Conservation (phyloP, 2,113 vertebrate genomes). For the Ahaetulla prasina region DNA sequence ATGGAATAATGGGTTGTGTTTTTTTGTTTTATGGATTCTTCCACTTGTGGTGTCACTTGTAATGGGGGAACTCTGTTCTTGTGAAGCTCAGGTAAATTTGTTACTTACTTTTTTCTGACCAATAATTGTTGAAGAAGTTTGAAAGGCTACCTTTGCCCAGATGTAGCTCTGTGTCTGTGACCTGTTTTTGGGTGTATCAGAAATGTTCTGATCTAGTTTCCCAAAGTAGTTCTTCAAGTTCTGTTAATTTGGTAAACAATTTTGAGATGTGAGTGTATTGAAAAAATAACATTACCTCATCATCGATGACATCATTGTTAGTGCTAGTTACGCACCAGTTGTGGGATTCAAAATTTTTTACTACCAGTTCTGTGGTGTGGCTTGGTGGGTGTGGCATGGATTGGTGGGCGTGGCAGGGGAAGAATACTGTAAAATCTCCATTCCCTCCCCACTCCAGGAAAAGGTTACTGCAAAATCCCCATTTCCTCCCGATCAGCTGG, state of each 20-base stretch:
- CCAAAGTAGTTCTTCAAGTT: neutral
- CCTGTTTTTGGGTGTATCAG: neutral
- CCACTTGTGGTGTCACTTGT: neutral
- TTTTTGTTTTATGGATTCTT: neutral
- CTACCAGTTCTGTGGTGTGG: too few relatives aligned
- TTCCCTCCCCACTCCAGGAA: too few relatives aligned
- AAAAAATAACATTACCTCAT: neutral
- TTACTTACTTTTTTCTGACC: neutral
- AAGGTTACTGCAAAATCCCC: too few relatives aligned
- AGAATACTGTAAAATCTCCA: too few relatives aligned
- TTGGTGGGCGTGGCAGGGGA: too few relatives aligned
- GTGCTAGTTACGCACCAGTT: too few relatives aligned
- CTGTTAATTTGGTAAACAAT: neutral
- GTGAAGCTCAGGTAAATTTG: neutral
- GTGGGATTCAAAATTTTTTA: too few relatives aligned
- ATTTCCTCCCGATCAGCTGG: too few relatives aligned
- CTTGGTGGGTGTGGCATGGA: too few relatives aligned
- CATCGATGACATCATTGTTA: neutral
- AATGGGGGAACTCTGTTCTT: neutral
- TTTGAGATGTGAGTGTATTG: neutral
- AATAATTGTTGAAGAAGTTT: neutral
- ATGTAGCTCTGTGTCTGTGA: neutral
- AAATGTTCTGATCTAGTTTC: neutral
- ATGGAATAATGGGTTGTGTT: neutral
- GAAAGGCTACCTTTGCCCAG: neutral